Evolutionary conservation across 2,797 vertebrate genomes (phyloP).

Genomic region (Adrianichthys oophorus): DNA sequence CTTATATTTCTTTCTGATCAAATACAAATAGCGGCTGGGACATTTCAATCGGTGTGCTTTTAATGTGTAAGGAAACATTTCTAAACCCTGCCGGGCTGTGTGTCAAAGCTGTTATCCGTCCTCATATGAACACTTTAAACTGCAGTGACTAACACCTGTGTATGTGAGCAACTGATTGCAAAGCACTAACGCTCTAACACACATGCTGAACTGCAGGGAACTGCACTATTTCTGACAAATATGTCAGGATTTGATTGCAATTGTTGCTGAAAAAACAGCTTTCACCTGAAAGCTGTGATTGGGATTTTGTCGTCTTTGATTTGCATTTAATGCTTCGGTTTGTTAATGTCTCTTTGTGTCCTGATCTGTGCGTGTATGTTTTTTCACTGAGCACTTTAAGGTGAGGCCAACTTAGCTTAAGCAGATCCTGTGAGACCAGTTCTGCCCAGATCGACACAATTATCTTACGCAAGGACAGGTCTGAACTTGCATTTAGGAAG

Average conservation of each 20-base stretch:
- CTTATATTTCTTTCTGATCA: too few species aligned
- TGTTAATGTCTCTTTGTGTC: neutral
- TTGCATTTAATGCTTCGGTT: neutral
- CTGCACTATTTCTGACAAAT: constrained; percentile 6
- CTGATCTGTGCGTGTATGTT: neutral
- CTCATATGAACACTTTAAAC: constrained; percentile 8
- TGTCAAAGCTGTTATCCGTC: constrained; percentile 36
- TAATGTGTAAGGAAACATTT: constrained; percentile 14
- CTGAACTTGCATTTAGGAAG: too few species aligned
- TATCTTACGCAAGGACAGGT: neutral
- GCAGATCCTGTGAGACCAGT: constrained; percentile 33
- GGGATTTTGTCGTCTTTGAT: constrained; percentile 14
- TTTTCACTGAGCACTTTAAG: neutral
- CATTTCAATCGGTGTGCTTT: constrained; percentile 9
- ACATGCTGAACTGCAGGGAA: constrained; percentile 21
- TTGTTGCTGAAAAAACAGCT: constrained; percentile 23
- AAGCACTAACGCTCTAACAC: constrained; percentile 32
- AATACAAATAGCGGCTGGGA: neutral
- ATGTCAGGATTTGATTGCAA: constrained; percentile 37
- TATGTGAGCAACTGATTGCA: constrained; percentile 28
- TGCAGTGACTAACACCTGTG: constrained; percentile 17
- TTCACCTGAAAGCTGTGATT: constrained; percentile 32
- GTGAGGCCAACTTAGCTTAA: neutral
- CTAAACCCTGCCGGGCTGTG: constrained; percentile 1
- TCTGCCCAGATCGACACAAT: constrained; percentile 1